phyloP scores from a whole-genome alignment of 2,797 vertebrate genomes.

The Channa striata region DNA sequence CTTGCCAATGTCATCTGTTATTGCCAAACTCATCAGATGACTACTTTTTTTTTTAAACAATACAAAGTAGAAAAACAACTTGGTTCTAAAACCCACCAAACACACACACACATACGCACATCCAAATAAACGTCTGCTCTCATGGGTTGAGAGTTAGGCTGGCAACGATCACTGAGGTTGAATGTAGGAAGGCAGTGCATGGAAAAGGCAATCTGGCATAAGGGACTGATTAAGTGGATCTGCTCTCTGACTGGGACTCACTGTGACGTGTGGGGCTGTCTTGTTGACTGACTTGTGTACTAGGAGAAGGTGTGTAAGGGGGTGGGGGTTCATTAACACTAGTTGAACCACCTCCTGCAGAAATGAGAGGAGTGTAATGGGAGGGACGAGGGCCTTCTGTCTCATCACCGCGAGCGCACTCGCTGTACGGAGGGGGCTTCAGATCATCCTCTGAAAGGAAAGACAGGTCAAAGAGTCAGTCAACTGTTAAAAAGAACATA shows the following conservation, averaged over 20 bases:
- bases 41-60: conserved; percentile 38
- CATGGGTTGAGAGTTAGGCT: conserved; percentile 70
- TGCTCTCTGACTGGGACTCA: conserved; percentile 64
- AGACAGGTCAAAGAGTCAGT: neutral
- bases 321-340: conserved; percentile 85
- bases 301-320: conserved; percentile 82
- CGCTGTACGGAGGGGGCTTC: conserved; percentile 90
- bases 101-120: conserved; percentile 21
- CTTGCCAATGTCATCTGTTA: conserved; percentile 61
- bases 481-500: neutral
- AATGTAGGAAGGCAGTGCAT: conserved; percentile 77
- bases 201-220: conserved; percentile 75
- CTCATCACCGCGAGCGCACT: conserved; percentile 76
- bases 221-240: conserved; percentile 65
- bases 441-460: conserved; percentile 82
- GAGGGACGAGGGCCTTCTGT: conserved; percentile 46
- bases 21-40: conserved; percentile 59
- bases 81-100: conserved; percentile 37
- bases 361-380: conserved; percentile 67
- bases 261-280: conserved; percentile 49
- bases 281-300: conserved; percentile 46
- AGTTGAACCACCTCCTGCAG: conserved; percentile 75
- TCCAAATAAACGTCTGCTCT: conserved; percentile 61
- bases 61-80: conserved; percentile 65
- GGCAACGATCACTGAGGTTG: conserved; percentile 73